phyloP scores from a whole-genome alignment of 37 sponge, comb jelly and placozoan species.

The Eunapius fragilis region DNA sequence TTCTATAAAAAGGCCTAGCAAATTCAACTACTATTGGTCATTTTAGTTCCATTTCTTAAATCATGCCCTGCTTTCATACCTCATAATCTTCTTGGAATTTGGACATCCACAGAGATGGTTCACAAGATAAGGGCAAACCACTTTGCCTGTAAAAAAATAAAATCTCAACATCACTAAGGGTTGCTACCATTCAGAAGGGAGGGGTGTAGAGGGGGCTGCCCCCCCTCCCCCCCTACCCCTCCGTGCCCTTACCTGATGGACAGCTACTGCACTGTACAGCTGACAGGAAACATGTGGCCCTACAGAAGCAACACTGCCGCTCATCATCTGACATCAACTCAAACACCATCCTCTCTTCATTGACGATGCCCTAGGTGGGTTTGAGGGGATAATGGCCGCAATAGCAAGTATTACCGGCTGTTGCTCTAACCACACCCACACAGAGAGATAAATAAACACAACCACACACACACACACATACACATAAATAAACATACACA shows the following conservation, averaged over 20 bases:
- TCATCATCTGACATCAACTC: slow-evolving; percentile 80
- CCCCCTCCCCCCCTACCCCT: too few species aligned
- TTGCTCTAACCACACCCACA: neutral
- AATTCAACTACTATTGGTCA: too few species aligned
- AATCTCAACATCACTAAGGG: neutral
- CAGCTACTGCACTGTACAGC: slow-evolving; percentile 80
- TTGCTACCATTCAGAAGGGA: neutral
- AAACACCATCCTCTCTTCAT: slow-evolving; percentile 46
- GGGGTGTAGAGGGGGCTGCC: too few species aligned
- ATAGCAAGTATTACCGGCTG: neutral
- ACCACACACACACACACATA: slow-evolving; percentile 2
- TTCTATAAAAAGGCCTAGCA: too few species aligned
- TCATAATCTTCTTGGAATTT: slow-evolving; percentile 25
- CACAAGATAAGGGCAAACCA: slow-evolving; percentile 41
- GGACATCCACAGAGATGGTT: slow-evolving; percentile 44
- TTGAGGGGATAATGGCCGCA: neutral
- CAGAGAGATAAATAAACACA: neutral
- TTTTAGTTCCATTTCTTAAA: too few species aligned
- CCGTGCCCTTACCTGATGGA: slow-evolving; percentile 50
- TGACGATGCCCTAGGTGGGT: slow-evolving; percentile 40
- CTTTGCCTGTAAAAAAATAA: slow-evolving; percentile 3
- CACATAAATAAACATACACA: too few species aligned
- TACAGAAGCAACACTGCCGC: slow-evolving; percentile 84
- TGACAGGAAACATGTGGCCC: slow-evolving; percentile 82
- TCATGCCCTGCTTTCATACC: slow-evolving; percentile 10